phyloP scores from a whole-genome alignment of 2,888 invertebrate genomes.

The Phlogophora meticulosa region DNA sequence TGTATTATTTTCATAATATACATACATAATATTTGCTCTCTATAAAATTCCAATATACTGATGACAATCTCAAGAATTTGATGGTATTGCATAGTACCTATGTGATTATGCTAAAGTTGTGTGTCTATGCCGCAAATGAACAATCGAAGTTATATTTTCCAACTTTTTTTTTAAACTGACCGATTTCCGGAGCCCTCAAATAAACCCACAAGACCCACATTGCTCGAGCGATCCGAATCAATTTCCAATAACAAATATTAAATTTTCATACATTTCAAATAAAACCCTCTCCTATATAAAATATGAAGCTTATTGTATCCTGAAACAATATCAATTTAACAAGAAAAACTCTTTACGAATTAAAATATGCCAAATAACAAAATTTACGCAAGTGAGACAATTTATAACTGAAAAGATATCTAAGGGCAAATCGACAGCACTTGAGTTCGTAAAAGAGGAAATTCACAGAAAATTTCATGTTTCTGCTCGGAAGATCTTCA shows the following conservation, averaged over 20 bases:
- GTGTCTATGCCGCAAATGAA: too few species aligned
- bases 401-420: constrained; percentile 45
- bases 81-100: too few species aligned
- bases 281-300: constrained; percentile 17
- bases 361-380: constrained; percentile 32
- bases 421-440: constrained; percentile 57
- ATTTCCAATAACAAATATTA: constrained; percentile 7
- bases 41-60: too few species aligned
- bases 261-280: not conserved
- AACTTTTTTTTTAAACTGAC: too few species aligned
- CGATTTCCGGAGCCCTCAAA: too few species aligned
- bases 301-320: constrained; percentile 25
- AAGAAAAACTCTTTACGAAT: constrained; percentile 22
- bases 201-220: not conserved
- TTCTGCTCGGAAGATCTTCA: constrained; percentile 70
- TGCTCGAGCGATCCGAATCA: not conserved
- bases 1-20: too few species aligned
- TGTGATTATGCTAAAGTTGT: too few species aligned
- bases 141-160: too few species aligned
- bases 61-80: too few species aligned
- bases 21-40: too few species aligned
- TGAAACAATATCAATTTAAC: constrained; percentile 15
- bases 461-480: constrained; percentile 65
- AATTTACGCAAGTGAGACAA: constrained; percentile 43
- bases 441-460: constrained; percentile 71